Percentiles rank a stretch among this genome's conserved stretches.
phyloP scores from a whole-genome alignment of 2,888 invertebrate genomes.

The Deilephila elpenor region DNA sequence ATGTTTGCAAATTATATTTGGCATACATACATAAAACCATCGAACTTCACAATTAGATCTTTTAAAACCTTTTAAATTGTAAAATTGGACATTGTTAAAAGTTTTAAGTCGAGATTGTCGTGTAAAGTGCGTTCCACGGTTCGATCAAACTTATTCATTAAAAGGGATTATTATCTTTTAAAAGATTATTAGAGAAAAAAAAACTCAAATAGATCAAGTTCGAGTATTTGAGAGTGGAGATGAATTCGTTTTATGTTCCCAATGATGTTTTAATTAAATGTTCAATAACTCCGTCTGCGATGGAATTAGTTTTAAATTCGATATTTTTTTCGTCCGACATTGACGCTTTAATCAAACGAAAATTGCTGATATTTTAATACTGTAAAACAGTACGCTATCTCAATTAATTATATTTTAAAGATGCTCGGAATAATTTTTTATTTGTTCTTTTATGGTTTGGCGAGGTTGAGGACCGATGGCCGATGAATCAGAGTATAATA shows the following conservation, averaged over 20 bases:
- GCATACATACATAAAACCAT: neutral
- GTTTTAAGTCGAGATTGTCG: constrained; percentile 18
- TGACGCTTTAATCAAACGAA: constrained; percentile 23
- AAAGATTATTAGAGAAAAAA: constrained; percentile 10
- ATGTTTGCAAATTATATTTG: too few relatives aligned
- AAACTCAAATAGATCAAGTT: constrained; percentile 12
- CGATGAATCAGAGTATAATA: too few relatives aligned
- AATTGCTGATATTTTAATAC: constrained; percentile 5
- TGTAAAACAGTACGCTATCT: constrained; percentile 3
- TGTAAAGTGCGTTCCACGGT: constrained; percentile 20
- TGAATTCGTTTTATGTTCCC: constrained; percentile 22
- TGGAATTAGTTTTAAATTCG: constrained; percentile 22
- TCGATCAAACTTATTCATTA: constrained; percentile 29
- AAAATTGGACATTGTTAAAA: constrained; percentile 19
- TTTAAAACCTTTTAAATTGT: constrained; percentile 13
- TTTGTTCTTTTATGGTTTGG: too few relatives aligned
- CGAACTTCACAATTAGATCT: constrained; percentile 19
- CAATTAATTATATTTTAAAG: constrained; percentile 9
- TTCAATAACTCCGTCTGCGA: constrained; percentile 20
- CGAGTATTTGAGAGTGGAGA: constrained; percentile 15
- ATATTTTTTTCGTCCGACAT: constrained; percentile 21
- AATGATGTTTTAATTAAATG: constrained; percentile 26
- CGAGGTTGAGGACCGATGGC: too few relatives aligned
- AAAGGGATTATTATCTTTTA: constrained; percentile 30
- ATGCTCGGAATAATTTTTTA: too few relatives aligned